Evolutionary conservation across 2,888 invertebrate genomes (phyloP).

Genomic region (Troglohyphantes excavatus): DNA sequence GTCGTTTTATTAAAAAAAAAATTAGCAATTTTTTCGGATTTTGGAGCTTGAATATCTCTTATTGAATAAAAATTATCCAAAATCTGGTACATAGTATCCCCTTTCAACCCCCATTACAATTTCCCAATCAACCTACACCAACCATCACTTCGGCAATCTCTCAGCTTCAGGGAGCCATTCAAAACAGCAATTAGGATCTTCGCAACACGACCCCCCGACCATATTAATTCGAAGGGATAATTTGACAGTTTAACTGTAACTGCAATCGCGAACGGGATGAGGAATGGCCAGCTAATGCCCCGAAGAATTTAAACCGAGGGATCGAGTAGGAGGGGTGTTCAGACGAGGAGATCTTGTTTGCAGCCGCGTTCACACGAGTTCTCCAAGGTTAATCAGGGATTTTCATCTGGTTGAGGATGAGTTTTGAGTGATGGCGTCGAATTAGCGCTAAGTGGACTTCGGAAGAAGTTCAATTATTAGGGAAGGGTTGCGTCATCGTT

Average conservation of each 20-base stretch:
- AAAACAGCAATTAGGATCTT: too few relatives aligned
- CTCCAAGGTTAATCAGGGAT: not conserved
- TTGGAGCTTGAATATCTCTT: too few relatives aligned
- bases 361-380: not conserved
- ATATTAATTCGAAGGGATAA: not conserved
- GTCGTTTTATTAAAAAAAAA: too few relatives aligned
- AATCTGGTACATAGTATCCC: not conserved
- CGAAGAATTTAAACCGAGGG: not conserved
- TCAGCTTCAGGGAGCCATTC: not conserved
- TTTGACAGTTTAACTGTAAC: constrained; percentile 1
- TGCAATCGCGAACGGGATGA: not conserved
- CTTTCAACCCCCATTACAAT: not conserved
- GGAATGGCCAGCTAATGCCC: not conserved
- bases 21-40: too few relatives aligned
- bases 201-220: not conserved
- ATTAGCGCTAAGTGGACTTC: not conserved
- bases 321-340: not conserved
- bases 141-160: not conserved
- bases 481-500: not conserved
- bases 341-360: constrained; percentile 19
- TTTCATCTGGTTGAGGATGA: not conserved
- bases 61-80: too few relatives aligned
- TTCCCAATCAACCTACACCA: constrained; percentile 1
- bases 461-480: not conserved
- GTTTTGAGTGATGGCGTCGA: not conserved